These are phyloP conservation scores for Agrochola macilenta DNA, from an alignment of 2,888 invertebrate genomes.

Conservation along the genomic window DNA sequence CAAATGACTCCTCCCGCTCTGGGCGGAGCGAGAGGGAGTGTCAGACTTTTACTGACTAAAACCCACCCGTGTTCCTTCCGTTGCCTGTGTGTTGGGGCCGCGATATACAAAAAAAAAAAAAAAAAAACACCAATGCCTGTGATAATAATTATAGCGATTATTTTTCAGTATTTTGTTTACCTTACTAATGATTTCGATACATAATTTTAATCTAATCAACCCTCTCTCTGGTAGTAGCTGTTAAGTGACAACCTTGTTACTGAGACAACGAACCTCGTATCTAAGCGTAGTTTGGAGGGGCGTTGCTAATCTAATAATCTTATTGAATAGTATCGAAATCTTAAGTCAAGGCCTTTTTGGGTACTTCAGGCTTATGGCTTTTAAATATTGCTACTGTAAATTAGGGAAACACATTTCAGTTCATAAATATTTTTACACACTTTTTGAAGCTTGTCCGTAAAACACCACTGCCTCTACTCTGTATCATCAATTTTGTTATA, in stretches of 20 bases:
- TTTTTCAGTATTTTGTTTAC: neutral
- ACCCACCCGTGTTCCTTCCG: no score
- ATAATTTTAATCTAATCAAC: conserved; percentile 14
- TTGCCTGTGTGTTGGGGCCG: no score
- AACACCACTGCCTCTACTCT: no score
- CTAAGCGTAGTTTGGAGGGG: conserved; percentile 33
- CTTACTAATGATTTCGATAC: neutral
- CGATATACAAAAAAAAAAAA: no score
- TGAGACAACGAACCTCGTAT: conserved; percentile 12
- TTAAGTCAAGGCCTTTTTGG: neutral
- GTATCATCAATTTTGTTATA: no score
- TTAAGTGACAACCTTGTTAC: conserved; percentile 33
- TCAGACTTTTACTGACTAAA: no score
- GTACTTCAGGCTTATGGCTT: conserved; percentile 32
- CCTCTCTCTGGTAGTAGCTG: neutral
- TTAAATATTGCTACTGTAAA: neutral
- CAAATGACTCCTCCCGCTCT: no score
- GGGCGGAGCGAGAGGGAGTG: no score
- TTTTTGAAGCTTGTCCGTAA: neutral
- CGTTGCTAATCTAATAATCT: conserved; percentile 37
- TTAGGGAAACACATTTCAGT: neutral
- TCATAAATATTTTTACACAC: neutral
- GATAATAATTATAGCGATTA: neutral
- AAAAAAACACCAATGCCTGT: neutral
- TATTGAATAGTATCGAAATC: conserved; percentile 35